Evolutionary conservation across 2,797 vertebrate genomes (phyloP).

Genomic region (Anguilla pacifica): DNA sequence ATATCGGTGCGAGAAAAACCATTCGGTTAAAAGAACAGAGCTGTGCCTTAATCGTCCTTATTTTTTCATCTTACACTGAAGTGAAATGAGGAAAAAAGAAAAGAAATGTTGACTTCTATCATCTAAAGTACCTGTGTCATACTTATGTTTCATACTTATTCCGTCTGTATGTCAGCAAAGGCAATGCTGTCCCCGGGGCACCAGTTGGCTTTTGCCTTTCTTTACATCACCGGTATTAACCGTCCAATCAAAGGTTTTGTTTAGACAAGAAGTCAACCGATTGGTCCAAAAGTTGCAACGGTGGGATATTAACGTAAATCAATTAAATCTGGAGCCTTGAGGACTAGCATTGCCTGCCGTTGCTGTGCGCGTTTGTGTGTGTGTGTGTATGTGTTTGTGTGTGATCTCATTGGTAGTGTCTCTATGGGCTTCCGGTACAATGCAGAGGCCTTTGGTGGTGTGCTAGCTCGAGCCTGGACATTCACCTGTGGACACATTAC

Average conservation of each 20-base stretch:
- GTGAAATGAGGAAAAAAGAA: not conserved
- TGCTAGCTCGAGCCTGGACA: not conserved
- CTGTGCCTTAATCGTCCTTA: slow-evolving; percentile 35
- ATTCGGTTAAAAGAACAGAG: not conserved
- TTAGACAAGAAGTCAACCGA: slow-evolving; percentile 5
- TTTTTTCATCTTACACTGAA: not conserved
- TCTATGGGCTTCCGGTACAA: not conserved
- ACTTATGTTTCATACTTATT: not conserved
- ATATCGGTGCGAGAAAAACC: slow-evolving; percentile 15
- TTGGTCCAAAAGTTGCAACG: not conserved
- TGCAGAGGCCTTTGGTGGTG: not conserved
- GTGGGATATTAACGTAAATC: not conserved
- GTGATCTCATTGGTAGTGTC: not conserved
- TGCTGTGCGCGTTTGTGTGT: not conserved
- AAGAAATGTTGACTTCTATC: not conserved
- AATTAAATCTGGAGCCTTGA: not conserved
- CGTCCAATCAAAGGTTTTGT: not conserved
- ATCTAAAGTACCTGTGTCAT: not conserved
- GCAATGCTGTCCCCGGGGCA: not conserved
- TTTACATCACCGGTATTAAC: not conserved
- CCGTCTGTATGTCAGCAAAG: slow-evolving; percentile 3
- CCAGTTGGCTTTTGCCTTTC: not conserved
- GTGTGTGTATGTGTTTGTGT: not conserved
- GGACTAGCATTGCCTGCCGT: not conserved
- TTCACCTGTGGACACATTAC: not conserved